phyloP scores from a whole-genome alignment of 2,888 invertebrate species.

The Lasioglossum pauxillum region DNA sequence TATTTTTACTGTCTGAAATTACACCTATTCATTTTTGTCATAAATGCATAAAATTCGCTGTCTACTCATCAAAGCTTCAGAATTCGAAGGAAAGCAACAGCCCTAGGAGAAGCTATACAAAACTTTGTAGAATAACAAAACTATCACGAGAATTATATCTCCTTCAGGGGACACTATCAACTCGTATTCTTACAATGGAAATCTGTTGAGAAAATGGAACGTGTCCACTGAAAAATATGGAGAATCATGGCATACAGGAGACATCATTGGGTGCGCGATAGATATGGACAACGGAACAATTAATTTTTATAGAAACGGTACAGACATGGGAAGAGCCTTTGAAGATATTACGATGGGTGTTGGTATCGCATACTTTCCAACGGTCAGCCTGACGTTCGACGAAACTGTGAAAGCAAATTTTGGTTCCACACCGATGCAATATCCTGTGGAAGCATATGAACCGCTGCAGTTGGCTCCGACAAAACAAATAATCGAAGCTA shows the following conservation, averaged over 20 bases:
- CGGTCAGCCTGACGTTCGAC: slow-evolving; percentile 91
- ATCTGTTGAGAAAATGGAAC: slow-evolving; percentile 90
- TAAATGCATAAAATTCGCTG: too few relatives aligned
- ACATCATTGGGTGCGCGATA: slow-evolving; percentile 90
- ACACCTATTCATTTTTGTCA: too few relatives aligned
- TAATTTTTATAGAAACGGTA: slow-evolving; percentile 91
- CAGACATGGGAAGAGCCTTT: slow-evolving; percentile 91
- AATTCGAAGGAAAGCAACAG: too few relatives aligned
- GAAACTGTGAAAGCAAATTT: slow-evolving; percentile 93
- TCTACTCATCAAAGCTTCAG: too few relatives aligned
- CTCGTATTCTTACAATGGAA: slow-evolving; percentile 93
- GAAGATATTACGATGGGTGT: slow-evolving; percentile 89
- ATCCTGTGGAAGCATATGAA: slow-evolving; percentile 89
- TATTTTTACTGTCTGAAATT: too few relatives aligned
- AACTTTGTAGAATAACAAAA: not conserved
- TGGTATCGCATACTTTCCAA: slow-evolving; percentile 92
- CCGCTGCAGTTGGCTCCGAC: slow-evolving; percentile 87
- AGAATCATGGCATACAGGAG: slow-evolving; percentile 92
- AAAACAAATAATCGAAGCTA: slow-evolving; percentile 80
- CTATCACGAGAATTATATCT: not conserved
- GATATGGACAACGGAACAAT: slow-evolving; percentile 90
- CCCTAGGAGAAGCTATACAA: not conserved
- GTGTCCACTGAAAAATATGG: slow-evolving; percentile 90
- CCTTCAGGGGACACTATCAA: slow-evolving; percentile 89
- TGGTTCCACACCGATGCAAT: slow-evolving; percentile 89